Evolutionary conservation across 2,113 vertebrate genomes (phyloP).

Genomic region (Hyaena hyaena): DNA sequence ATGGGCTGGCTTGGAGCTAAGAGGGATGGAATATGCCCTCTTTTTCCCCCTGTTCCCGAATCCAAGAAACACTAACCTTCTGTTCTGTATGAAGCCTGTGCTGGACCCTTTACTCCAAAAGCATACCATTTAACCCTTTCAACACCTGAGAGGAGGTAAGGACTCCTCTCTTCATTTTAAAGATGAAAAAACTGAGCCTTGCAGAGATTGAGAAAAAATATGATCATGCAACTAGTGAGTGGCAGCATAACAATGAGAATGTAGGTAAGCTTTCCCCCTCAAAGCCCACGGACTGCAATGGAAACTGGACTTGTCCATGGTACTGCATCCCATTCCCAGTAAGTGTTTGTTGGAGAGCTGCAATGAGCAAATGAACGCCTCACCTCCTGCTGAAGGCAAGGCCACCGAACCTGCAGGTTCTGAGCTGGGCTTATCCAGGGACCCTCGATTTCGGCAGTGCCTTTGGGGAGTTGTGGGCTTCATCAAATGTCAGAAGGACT

Average conservation of each 20-base stretch:
- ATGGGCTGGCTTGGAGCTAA: too few species aligned
- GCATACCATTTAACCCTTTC: not conserved
- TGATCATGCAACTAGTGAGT: not conserved
- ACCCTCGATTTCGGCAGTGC: not conserved
- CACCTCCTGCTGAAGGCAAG: not conserved
- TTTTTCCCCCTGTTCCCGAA: not conserved
- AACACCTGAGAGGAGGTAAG: not conserved
- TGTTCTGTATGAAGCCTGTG: not conserved
- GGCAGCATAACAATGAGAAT: not conserved
- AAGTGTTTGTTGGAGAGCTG: not conserved
- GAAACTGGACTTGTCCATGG: not conserved
- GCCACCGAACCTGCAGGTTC: fast-evolving
- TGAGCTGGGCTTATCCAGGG: not conserved
- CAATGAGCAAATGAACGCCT: fast-evolving
- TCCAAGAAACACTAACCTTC: not conserved
- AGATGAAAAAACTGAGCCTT: not conserved
- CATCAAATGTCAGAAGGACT: not conserved
- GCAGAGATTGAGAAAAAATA: not conserved
- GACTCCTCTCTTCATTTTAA: not conserved
- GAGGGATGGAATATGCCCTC: not conserved
- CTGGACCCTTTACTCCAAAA: not conserved
- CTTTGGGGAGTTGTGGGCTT: not conserved
- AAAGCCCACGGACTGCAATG: too few species aligned
- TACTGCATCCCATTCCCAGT: not conserved
- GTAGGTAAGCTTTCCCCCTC: fast-evolving